Base-by-base conservation (phyloP, 2,888 invertebrate species). In the Achlya flavicornis region DNA sequence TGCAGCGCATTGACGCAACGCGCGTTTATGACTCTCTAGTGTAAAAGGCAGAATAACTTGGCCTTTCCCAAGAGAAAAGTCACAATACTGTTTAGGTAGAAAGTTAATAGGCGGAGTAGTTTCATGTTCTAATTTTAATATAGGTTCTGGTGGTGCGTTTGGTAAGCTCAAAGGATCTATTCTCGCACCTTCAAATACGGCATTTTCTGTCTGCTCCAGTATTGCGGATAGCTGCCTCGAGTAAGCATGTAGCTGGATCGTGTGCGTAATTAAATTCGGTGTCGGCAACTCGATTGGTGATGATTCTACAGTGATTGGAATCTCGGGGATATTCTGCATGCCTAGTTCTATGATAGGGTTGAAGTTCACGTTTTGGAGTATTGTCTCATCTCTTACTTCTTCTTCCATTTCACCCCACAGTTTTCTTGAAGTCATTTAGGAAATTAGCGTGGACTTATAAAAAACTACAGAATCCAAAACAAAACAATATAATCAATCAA, bases 261-360 rank as follows among this genome's bases (percentile, higher is more conserved):
- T 93, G 64, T 94, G 93, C 0, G 93, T 92, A 38, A 94, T 90
- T 61, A 94, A 77, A 80, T 93, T 94, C 11, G 85, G 86, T 65
- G 83, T 86, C 2, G 94, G 94, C 16, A 94, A 78, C 71, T 93
- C 91, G 33, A 94, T 90, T 3, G 93, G 90, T 1, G 91, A 89
- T 1, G 92, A 91, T 77, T 93, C 92, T 1, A 92, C 92, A 41
- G 88, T 86, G 59, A 91, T 93, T 0, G 92, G 90, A 76, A 92
- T 91, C 83, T 93, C 93, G 1, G 93, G 92, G 63, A 94, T 93
- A 64, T 93, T 93, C 78, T 93, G 93, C 92, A 94, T 89, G 8
- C 93, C 94, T 58, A 93, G 79, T 77, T 94, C 94, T 61, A 94
- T 94, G 19, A 94, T 92, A 1, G 94, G 94, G 66, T 91, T 92